These are phyloP conservation scores for Drosophila nebulosa DNA, from an alignment of 1,140 invertebrate genomes.

Conservation along the genomic window DNA sequence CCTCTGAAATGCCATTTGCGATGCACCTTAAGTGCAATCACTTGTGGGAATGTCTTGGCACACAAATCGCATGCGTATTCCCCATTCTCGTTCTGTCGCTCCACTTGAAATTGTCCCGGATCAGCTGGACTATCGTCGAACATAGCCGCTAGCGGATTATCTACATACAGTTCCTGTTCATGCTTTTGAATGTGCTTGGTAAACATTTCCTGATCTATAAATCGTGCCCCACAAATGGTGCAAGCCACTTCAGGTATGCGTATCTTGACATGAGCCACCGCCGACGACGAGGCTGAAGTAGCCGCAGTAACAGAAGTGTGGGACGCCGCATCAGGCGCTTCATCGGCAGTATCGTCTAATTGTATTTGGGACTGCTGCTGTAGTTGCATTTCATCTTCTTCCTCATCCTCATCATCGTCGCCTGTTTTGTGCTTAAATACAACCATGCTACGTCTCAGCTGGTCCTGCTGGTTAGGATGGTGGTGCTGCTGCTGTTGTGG, in stretches of 20 bases:
- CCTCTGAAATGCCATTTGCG: constrained; percentile 81
- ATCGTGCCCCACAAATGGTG: constrained; percentile 72
- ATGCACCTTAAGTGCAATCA: constrained; percentile 81
- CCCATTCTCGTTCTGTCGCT: constrained; percentile 77
- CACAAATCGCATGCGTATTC: constrained; percentile 80
- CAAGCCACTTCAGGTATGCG: constrained; percentile 75
- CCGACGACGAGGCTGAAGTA: not conserved
- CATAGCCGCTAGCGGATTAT: constrained; percentile 78
- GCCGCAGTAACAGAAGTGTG: not conserved
- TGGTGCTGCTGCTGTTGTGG: constrained; percentile 23
- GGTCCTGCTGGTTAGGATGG: constrained; percentile 14
- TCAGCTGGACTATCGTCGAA: constrained; percentile 78
- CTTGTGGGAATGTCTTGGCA: constrained; percentile 77
- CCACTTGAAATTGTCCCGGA: constrained; percentile 73
- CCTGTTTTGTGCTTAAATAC: constrained; percentile 73
- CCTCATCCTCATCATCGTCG: constrained; percentile 72
- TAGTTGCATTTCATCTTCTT: constrained; percentile 47
- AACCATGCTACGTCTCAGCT: constrained; percentile 8
- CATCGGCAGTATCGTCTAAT: constrained; percentile 9
- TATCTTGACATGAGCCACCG: constrained; percentile 40
- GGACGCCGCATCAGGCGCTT: not conserved
- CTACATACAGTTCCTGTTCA: constrained; percentile 75
- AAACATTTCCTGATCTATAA: constrained; percentile 77
- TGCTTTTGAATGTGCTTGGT: constrained; percentile 78
- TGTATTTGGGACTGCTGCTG: constrained; percentile 12